Conservation (phyloP, 2,113 vertebrate species). For the Phalacrocorax carbo region DNA sequence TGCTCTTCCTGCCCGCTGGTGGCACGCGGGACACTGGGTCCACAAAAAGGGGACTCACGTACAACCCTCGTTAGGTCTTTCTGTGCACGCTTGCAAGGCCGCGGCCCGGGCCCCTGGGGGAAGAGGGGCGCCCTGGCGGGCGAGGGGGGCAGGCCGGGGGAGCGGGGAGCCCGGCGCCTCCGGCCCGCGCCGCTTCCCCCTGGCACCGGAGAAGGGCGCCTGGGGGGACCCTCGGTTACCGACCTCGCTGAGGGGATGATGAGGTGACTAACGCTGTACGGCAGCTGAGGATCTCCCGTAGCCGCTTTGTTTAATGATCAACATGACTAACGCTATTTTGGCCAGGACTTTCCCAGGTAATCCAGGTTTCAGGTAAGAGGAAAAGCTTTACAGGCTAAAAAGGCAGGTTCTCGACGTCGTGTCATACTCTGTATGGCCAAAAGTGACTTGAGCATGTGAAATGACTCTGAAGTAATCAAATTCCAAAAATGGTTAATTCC, state of each 20-base stretch:
- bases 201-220: background rate
- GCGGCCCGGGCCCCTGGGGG: fast-evolving
- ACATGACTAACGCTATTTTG: background rate
- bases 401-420: background rate
- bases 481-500: conserved; percentile 29
- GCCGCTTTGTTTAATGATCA: background rate
- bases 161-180: fast-evolving
- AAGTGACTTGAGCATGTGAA: background rate
- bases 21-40: background rate
- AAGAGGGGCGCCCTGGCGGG: background rate
- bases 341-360: background rate
- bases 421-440: background rate
- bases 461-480: background rate
- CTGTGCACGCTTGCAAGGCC: background rate
- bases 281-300: background rate
- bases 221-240: background rate
- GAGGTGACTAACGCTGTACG: fast-evolving
- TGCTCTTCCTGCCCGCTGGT: background rate
- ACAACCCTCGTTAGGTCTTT: fast-evolving
- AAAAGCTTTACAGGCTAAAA: background rate
- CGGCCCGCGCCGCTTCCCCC: no score
- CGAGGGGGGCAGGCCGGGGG: background rate
- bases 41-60: background rate
- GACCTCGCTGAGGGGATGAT: background rate
- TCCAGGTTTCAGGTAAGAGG: background rate